phyloP scores from a whole-genome alignment of 1,140 invertebrate genomes.

The Panagrolaimus sp. region DNA sequence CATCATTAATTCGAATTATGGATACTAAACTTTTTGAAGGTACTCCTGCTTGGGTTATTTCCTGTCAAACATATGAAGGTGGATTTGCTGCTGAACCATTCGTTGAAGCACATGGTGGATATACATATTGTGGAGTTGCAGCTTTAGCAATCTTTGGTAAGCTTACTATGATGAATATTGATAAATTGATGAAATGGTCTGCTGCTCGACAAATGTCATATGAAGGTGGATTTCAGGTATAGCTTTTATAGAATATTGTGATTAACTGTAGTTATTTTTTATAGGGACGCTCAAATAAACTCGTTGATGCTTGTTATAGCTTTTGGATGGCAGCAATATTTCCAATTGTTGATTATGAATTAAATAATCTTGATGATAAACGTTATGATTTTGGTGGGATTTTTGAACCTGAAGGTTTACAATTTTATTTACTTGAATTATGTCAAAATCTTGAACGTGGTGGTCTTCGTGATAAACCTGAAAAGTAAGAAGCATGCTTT shows the following conservation, averaged over 20 bases:
- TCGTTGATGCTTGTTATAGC: slow-evolving; percentile 96
- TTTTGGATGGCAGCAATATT: slow-evolving; percentile 95
- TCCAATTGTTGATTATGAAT: slow-evolving; percentile 60
- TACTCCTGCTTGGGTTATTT: slow-evolving; percentile 78
- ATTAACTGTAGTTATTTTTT: slow-evolving; percentile 14
- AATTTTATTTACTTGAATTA: slow-evolving; percentile 87
- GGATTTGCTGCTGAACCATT: slow-evolving; percentile 89
- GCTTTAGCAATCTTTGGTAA: slow-evolving; percentile 72
- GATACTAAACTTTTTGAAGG: slow-evolving; percentile 36
- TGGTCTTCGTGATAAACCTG: slow-evolving; percentile 91
- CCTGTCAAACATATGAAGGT: slow-evolving; percentile 95
- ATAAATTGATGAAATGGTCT: slow-evolving; percentile 57
- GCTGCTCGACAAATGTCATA: slow-evolving; percentile 59
- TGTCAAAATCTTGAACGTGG: slow-evolving; percentile 77
- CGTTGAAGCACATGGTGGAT: slow-evolving; percentile 95
- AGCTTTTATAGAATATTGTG: background rate
- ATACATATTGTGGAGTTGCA: slow-evolving; percentile 91
- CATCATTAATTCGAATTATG: slow-evolving; percentile 20
- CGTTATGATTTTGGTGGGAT: slow-evolving; percentile 14
- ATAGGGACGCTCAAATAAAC: slow-evolving; percentile 79
- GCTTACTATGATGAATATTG: slow-evolving; percentile 23
- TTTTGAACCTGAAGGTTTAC: slow-evolving; percentile 66
- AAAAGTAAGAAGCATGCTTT: slow-evolving; percentile 68
- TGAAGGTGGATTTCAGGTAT: slow-evolving; percentile 61
- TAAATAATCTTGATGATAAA: slow-evolving; percentile 11